phyloP scores from a whole-genome alignment of 2,113 vertebrate genomes.

The Agapornis roseicollis region DNA sequence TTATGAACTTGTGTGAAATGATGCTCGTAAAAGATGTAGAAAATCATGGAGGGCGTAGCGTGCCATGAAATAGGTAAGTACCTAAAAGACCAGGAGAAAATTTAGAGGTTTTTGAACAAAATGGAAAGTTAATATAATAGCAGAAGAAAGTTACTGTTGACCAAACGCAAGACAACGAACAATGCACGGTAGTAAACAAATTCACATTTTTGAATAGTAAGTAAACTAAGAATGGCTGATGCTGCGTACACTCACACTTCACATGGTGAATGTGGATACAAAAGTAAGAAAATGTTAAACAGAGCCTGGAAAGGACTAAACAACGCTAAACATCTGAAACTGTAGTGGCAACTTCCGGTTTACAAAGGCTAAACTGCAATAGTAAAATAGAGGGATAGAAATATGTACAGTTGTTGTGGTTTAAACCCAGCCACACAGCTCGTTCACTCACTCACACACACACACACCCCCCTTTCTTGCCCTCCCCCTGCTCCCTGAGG shows the following conservation, averaged over 20 bases:
- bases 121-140: background rate
- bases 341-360: background rate
- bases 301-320: background rate
- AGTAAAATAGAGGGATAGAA: background rate
- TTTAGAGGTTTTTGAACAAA: background rate
- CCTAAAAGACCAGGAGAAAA: background rate
- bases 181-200: background rate
- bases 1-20: background rate
- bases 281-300: background rate
- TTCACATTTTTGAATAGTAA: background rate
- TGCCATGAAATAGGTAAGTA: background rate
- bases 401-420: background rate
- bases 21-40: background rate
- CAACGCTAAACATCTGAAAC: background rate
- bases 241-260: background rate
- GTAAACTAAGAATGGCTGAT: background rate
- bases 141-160: background rate
- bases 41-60: rapidly evolving
- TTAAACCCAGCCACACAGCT: too few relatives aligned
- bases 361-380: background rate
- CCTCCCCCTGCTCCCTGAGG: too few relatives aligned
- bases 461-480: too few relatives aligned
- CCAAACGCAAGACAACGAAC: background rate
- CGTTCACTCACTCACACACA: too few relatives aligned
- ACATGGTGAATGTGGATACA: background rate